Evolutionary conservation across 2,888 invertebrate species (phyloP).

Genomic region (Oxystoma pomonae): DNA sequence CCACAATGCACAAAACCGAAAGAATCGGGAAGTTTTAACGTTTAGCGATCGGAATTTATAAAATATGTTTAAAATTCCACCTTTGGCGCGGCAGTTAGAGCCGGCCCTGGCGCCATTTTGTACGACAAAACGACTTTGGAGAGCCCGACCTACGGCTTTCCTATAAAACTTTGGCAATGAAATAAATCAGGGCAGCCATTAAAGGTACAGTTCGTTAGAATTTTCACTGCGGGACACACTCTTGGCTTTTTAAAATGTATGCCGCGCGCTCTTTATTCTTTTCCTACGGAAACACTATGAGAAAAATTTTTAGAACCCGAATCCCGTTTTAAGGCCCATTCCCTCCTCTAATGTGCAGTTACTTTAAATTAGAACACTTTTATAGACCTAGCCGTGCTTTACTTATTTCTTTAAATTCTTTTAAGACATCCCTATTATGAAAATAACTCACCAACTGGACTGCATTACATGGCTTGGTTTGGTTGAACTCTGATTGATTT

Average conservation of each 20-base stretch:
- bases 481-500: too few species aligned
- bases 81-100: slow-evolving; percentile 6
- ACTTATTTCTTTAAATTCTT: not conserved
- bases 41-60: slow-evolving; percentile 16
- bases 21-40: not conserved
- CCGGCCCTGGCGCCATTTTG: slow-evolving; percentile 5
- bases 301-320: not conserved
- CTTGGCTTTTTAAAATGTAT: not conserved
- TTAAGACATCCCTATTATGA: too few species aligned
- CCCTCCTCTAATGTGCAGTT: not conserved
- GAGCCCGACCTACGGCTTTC: slow-evolving; percentile 18
- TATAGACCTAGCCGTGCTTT: not conserved
- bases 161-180: slow-evolving; percentile 24
- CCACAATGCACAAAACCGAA: not conserved
- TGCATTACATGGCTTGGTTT: too few species aligned
- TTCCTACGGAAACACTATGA: not conserved
- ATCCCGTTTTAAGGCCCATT: not conserved
- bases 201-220: slow-evolving; percentile 5
- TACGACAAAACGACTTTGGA: slow-evolving; percentile 20
- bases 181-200: slow-evolving; percentile 19
- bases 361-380: not conserved
- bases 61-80: slow-evolving; percentile 10
- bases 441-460: too few species aligned
- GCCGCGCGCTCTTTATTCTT: not conserved
- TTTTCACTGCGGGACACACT: not conserved